Evolutionary conservation across 2,113 vertebrate genomes (phyloP).

Genomic region (Odontophorus gujanensis): DNA sequence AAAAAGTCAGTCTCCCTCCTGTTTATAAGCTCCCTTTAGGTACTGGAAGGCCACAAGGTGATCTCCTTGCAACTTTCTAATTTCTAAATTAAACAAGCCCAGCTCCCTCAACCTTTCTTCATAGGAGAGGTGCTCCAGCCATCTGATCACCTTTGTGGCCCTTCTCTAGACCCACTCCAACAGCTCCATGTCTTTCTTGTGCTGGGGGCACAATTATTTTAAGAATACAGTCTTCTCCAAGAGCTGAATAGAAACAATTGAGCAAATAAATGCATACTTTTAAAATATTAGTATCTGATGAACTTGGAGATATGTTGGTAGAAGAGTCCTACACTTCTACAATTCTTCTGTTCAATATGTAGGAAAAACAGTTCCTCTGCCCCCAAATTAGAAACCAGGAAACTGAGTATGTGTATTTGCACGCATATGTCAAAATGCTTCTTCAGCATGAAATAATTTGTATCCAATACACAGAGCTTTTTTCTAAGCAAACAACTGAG

Average conservation of each 20-base stretch:
- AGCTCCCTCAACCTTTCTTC: too few relatives aligned
- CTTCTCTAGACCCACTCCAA: too few relatives aligned
- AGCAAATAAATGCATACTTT: not conserved
- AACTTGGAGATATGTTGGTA: not conserved
- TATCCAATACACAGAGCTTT: not conserved
- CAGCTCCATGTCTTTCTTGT: too few relatives aligned
- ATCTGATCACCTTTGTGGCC: too few relatives aligned
- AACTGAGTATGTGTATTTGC: not conserved
- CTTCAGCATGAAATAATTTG: not conserved
- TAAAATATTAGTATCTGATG: not conserved
- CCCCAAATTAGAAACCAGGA: not conserved
- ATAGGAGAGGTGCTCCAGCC: too few relatives aligned
- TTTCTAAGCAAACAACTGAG: not conserved
- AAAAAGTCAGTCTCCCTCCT: too few relatives aligned
- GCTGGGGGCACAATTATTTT: not conserved
- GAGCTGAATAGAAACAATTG: conserved; percentile 16
- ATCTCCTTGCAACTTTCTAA: too few relatives aligned
- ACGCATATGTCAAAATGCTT: not conserved
- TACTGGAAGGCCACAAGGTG: too few relatives aligned
- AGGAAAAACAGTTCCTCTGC: not conserved
- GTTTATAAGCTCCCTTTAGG: too few relatives aligned
- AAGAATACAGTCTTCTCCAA: not conserved
- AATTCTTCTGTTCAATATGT: not conserved
- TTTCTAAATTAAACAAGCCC: too few relatives aligned
- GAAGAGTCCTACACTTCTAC: not conserved